These are phyloP conservation scores for Centruroides sculpturatus DNA, from an alignment of 1,140 invertebrate species.

Conservation along the genomic window DNA sequence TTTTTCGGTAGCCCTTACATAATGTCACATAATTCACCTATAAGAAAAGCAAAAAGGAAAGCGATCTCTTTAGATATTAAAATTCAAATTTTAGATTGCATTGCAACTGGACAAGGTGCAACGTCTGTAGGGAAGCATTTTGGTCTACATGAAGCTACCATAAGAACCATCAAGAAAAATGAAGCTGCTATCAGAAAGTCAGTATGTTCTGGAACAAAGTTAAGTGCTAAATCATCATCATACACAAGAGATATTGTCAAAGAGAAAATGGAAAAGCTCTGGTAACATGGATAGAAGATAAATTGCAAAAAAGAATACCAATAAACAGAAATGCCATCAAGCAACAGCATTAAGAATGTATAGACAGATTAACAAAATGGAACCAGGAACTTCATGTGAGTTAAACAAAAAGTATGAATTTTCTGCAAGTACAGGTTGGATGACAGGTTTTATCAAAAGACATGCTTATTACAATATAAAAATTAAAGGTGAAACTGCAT, in stretches of 20 bases:
- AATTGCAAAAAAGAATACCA: neutral
- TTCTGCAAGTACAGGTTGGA: neutral
- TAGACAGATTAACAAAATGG: neutral
- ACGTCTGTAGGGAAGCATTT: neutral
- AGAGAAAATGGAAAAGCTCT: neutral
- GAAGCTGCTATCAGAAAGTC: neutral
- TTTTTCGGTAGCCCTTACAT: no score
- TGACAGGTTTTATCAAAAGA: neutral
- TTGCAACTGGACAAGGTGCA: no score
- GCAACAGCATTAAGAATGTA: neutral
- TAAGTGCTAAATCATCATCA: neutral
- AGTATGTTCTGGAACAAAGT: neutral
- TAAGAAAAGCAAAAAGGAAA: no score
- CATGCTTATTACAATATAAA: neutral
- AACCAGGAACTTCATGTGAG: neutral
- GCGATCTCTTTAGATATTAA: no score
- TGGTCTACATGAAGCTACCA: neutral
- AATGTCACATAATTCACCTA: no score
- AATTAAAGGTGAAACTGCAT: neutral
- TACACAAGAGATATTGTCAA: neutral
- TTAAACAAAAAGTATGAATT: neutral
- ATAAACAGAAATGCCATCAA: neutral
- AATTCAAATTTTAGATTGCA: no score
- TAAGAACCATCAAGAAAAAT: neutral
- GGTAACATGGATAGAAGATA: neutral